Evolutionary conservation across 1,140 invertebrate species (phyloP).

Genomic region (Zaprionus tsacasi): DNA sequence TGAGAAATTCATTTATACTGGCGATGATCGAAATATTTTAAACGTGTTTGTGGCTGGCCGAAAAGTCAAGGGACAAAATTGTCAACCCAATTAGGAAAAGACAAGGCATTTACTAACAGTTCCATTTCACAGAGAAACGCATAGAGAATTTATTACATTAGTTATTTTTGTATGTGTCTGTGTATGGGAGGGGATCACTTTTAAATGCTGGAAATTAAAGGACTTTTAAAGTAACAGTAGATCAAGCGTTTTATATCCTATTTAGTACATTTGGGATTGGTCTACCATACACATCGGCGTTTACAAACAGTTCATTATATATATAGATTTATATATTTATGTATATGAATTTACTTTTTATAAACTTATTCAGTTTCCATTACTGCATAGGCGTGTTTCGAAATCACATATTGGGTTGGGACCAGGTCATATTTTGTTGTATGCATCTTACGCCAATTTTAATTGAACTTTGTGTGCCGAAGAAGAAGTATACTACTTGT

Average conservation of each 20-base stretch:
- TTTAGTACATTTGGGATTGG: constrained; percentile 37
- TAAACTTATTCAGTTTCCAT: constrained; percentile 39
- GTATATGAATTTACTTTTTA: constrained; percentile 24
- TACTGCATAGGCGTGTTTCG: constrained; percentile 52
- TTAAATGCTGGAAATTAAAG: constrained; percentile 47
- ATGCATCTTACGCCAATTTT: constrained; percentile 32
- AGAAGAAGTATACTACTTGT: not conserved
- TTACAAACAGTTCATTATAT: constrained; percentile 33
- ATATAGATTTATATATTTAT: constrained; percentile 41
- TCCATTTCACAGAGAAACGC: constrained; percentile 47
- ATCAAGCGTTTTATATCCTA: constrained; percentile 37
- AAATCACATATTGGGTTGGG: constrained; percentile 72
- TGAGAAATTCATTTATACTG: constrained; percentile 92
- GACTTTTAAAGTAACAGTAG: constrained; percentile 33
- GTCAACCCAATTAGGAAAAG: not conserved
- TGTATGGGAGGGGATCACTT: constrained; percentile 22
- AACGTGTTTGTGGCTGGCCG: constrained; percentile 91
- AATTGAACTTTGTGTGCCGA: constrained; percentile 38
- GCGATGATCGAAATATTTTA: constrained; percentile 93
- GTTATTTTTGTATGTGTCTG: constrained; percentile 13
- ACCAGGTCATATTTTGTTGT: constrained; percentile 40
- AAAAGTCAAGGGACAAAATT: constrained; percentile 84
- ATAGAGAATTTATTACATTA: constrained; percentile 65
- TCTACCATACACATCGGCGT: constrained; percentile 29
- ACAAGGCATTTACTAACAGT: constrained; percentile 51